Conservation (phyloP, 2,888 invertebrate genomes). For the Eutolmus rufibarbis region DNA sequence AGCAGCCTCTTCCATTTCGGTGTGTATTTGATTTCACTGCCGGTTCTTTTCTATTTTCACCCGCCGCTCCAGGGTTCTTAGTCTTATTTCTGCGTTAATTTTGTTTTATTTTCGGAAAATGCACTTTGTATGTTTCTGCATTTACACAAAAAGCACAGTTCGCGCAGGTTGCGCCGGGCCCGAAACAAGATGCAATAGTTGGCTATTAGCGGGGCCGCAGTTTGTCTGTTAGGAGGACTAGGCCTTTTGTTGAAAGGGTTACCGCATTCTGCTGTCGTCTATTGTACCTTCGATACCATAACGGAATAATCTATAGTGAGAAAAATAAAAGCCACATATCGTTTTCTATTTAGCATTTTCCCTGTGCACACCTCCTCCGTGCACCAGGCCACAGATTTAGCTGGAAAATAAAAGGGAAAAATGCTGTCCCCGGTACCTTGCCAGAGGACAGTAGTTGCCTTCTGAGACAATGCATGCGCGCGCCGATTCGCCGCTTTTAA, state of each 20-base stretch:
- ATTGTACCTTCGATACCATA: conserved; percentile 39
- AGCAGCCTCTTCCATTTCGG: background rate
- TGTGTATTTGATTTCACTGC: conserved; percentile 25
- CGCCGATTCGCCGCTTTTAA: conserved; percentile 45
- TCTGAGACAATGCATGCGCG: conserved; percentile 45
- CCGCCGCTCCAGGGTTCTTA: background rate
- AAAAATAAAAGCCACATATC: conserved; percentile 27
- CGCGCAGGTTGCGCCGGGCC: conserved; percentile 6
- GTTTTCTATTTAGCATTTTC: conserved; percentile 41
- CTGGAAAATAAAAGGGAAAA: conserved; percentile 33
- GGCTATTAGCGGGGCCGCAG: conserved; percentile 28
- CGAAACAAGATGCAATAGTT: conserved; percentile 31
- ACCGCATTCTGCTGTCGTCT: conserved; percentile 36
- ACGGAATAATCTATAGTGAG: conserved; percentile 36
- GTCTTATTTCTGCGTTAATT: conserved; percentile 12
- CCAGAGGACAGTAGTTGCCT: conserved; percentile 30
- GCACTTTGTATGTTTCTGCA: conserved; percentile 35
- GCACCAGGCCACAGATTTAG: conserved; percentile 8
- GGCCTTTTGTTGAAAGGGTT: conserved; percentile 34
- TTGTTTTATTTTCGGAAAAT: conserved; percentile 31
- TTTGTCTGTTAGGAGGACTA: conserved; percentile 26
- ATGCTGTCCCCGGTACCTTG: background rate
- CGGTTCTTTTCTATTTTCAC: conserved; percentile 11
- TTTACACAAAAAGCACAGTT: conserved; percentile 35
- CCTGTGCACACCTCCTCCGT: background rate